phyloP scores from a whole-genome alignment of 2,113 vertebrate species.

The Nymphicus hollandicus region DNA sequence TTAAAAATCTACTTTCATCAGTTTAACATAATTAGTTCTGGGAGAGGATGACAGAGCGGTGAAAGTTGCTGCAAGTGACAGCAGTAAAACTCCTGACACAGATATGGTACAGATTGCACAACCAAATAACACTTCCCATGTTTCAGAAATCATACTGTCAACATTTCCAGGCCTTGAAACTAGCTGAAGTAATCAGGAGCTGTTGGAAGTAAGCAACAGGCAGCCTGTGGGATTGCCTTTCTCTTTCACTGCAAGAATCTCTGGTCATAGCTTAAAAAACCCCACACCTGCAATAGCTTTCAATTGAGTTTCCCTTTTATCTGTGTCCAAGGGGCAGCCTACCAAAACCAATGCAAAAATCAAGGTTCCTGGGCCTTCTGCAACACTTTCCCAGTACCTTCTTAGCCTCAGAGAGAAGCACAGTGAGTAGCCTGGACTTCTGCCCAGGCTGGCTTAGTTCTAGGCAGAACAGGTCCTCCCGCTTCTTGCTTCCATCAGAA shows the following conservation, averaged over 20 bases:
- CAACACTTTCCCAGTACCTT: not conserved
- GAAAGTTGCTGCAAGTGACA: constrained; percentile 57
- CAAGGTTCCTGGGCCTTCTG: not conserved
- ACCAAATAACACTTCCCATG: constrained; percentile 75
- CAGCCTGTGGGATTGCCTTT: constrained; percentile 11
- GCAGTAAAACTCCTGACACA: constrained; percentile 68
- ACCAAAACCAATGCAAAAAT: not conserved
- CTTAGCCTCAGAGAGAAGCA: not conserved
- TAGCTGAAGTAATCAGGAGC: constrained; percentile 84
- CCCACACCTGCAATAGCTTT: not conserved
- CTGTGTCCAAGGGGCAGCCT: not conserved
- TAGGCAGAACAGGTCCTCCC: not conserved
- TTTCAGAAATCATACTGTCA: constrained; percentile 87
- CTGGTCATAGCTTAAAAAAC: not conserved
- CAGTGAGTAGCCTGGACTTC: rapidly evolving
- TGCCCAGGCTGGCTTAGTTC: not conserved
- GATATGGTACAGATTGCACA: constrained; percentile 71
- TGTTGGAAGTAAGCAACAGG: constrained; percentile 78
- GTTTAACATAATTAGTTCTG: constrained; percentile 75
- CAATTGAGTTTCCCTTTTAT: not conserved
- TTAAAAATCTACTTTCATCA: constrained; percentile 39
- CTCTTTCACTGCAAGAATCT: not conserved
- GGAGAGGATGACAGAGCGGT: constrained; percentile 62
- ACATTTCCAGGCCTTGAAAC: constrained; percentile 75
- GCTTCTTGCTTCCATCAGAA: not conserved